Conservation (phyloP, 1,140 invertebrate species). For the Cyclina sinensis region DNA sequence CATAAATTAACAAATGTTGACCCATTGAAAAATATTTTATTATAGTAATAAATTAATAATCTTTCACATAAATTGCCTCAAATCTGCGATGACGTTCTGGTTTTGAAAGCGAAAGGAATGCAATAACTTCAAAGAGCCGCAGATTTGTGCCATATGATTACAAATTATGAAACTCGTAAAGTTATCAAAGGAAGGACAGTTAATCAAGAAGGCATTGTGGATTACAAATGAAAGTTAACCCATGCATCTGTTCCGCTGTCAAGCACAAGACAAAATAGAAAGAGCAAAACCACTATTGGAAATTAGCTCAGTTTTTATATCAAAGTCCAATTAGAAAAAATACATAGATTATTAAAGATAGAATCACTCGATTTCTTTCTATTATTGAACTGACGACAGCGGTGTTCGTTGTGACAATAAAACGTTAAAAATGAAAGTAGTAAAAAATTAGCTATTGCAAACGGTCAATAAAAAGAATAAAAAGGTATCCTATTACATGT, state of each 20-base stretch:
- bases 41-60: no score
- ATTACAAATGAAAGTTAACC: conserved; percentile 38
- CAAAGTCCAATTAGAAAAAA: neutral
- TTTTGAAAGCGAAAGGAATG: conserved; percentile 26
- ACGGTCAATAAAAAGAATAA: neutral
- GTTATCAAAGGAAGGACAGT: conserved; percentile 31
- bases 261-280: neutral
- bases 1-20: no score
- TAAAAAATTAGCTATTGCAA: neutral
- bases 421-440: neutral
- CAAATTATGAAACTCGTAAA: conserved; percentile 51
- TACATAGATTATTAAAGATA: conserved; percentile 8
- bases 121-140: conserved; percentile 4
- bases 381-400: no score
- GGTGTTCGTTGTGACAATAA: neutral
- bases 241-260: conserved; percentile 30
- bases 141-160: conserved; percentile 30
- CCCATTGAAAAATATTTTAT: no score
- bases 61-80: neutral
- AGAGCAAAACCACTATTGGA: conserved; percentile 15
- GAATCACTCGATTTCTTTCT: neutral
- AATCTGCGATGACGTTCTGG: neutral
- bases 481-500: neutral
- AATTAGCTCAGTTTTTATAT: conserved; percentile 21
- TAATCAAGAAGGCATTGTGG: conserved; percentile 35